Conservation (phyloP, 2,888 invertebrate genomes). For the Coremacera marginata region DNA sequence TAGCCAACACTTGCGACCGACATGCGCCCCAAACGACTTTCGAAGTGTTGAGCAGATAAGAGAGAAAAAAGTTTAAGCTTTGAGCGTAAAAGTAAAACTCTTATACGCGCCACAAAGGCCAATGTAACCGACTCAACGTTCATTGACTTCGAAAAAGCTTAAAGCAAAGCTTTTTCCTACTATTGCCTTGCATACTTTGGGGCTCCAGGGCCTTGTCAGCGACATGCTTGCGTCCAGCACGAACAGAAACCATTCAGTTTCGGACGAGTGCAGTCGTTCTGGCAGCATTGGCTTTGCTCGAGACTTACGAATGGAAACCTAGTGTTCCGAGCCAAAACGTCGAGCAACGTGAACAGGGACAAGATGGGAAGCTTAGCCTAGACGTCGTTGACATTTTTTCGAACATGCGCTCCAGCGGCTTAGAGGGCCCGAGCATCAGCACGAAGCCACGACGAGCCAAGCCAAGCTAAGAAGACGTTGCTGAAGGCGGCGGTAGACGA, state of each 20-base stretch:
- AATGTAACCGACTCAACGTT: constrained; percentile 32
- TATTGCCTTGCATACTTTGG: constrained; percentile 25
- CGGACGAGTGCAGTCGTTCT: constrained; percentile 37
- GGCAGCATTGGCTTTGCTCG: neutral
- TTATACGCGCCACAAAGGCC: constrained; percentile 33
- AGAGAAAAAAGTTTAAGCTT: neutral
- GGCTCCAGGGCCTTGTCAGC: constrained; percentile 34
- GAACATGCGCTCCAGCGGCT: constrained; percentile 26
- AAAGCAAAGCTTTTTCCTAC: neutral
- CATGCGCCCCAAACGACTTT: constrained; percentile 33
- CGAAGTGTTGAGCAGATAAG: neutral
- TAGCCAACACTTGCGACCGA: constrained; percentile 31
- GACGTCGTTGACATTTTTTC: neutral
- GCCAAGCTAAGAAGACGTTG: neutral
- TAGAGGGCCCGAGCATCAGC: neutral
- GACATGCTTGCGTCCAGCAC: neutral
- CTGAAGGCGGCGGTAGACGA: neutral
- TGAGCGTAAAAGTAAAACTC: constrained; percentile 7
- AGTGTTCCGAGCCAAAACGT: neutral
- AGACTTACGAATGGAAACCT: neutral
- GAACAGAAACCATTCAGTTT: constrained; percentile 40
- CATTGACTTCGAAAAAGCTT: constrained; percentile 36
- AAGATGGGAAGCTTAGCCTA: neutral
- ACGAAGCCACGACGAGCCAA: neutral
- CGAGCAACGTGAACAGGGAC: neutral